Percentiles rank a stretch among this genome's conserved stretches.
phyloP scores from a whole-genome alignment of 2,797 vertebrate genomes.

The Ambastaia sidthimunki region DNA sequence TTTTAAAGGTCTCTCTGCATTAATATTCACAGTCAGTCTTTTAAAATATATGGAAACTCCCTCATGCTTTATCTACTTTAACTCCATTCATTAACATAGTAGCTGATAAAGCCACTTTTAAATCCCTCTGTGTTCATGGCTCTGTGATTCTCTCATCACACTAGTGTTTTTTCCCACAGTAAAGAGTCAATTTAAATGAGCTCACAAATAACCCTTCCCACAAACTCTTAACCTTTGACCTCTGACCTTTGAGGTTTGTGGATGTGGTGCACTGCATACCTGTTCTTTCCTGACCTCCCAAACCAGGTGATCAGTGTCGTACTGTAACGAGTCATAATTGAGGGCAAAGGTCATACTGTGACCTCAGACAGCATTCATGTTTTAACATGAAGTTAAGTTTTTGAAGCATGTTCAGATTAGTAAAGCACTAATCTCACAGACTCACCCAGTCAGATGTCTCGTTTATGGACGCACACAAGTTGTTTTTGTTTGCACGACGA shows the following conservation, averaged over 20 bases:
- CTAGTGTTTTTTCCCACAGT: constrained; percentile 3
- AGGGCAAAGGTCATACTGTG: background rate
- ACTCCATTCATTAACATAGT: constrained; percentile 29
- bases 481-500: background rate
- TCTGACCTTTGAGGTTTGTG: background rate
- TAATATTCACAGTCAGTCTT: constrained; percentile 8
- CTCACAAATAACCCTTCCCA: background rate
- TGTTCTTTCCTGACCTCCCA: background rate
- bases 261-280: background rate
- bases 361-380: background rate
- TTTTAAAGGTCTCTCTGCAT: constrained; percentile 1
- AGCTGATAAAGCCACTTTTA: constrained; percentile 27
- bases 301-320: background rate
- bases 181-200: background rate
- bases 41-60: background rate
- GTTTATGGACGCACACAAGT: background rate
- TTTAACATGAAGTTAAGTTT: background rate
- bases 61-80: constrained; percentile 28
- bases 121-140: constrained; percentile 1
- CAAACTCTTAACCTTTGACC: background rate
- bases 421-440: background rate
- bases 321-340: background rate
- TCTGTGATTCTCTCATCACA: background rate
- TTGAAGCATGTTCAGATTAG: background rate
- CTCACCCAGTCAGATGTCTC: background rate